These are phyloP conservation scores for Gouania willdenowi DNA, from an alignment of 2,797 vertebrate species.

Conservation along the genomic window DNA sequence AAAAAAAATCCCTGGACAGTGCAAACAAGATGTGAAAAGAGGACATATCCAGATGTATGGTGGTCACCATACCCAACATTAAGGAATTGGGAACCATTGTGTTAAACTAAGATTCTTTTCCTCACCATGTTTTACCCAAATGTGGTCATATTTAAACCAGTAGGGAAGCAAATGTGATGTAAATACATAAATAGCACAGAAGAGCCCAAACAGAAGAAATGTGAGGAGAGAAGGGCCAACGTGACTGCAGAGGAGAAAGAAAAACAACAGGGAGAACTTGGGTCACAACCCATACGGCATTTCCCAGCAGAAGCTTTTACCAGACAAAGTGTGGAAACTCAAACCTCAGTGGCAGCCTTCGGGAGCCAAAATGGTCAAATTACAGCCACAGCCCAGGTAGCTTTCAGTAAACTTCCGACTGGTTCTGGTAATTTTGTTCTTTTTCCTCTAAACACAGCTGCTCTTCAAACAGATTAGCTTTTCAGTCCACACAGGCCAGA, in stretches of 20 bases:
- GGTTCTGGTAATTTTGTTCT: constrained; percentile 40
- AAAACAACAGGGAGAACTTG: constrained; percentile 34
- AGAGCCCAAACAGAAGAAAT: constrained; percentile 9
- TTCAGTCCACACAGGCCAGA: no score
- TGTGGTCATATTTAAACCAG: no score
- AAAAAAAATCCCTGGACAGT: no score
- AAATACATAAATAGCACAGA: not conserved
- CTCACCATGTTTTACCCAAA: no score
- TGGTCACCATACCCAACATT: no score
- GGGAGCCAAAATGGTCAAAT: constrained; percentile 51
- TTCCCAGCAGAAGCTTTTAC: constrained; percentile 67
- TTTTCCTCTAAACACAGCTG: constrained; percentile 4
- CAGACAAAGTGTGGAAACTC: constrained; percentile 66
- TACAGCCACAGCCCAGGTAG: constrained; percentile 50
- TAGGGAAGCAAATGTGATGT: not conserved
- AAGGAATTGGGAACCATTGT: no score
- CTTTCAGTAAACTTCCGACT: constrained; percentile 49
- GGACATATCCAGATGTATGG: no score
- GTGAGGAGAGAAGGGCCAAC: constrained; percentile 9
- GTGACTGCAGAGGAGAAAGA: constrained; percentile 3
- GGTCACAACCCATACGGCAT: constrained; percentile 42
- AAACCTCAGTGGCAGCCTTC: constrained; percentile 28
- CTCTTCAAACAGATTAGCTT: constrained; percentile 17
- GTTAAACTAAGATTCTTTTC: no score
- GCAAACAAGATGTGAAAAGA: no score